These are phyloP conservation scores for Peromyscus attwateri DNA, from an alignment of 2,797 vertebrate genomes.

Conservation along the genomic window DNA sequence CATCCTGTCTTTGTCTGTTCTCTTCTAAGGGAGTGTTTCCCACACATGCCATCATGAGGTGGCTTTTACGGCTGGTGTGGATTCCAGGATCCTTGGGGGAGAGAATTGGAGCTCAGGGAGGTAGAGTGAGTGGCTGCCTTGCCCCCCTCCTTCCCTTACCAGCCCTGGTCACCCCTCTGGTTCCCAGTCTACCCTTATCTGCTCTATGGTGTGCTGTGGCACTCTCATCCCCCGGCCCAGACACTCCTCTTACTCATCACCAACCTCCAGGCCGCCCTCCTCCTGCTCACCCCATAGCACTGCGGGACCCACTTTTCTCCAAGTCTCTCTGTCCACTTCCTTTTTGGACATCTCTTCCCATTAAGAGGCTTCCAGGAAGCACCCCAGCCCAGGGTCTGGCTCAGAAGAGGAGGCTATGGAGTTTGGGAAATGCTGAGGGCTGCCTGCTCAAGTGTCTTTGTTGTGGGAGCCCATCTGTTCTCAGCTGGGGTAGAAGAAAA, in stretches of 20 bases:
- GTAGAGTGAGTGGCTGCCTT: fast-evolving
- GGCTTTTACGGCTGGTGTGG: background rate
- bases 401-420: background rate
- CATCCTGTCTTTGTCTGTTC: conserved; percentile 42
- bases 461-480: background rate
- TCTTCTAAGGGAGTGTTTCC: background rate
- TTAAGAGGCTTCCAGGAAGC: background rate
- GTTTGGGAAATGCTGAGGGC: fast-evolving
- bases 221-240: fast-evolving
- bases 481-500: background rate
- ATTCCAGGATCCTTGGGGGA: background rate
- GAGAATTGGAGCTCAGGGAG: background rate
- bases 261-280: background rate
- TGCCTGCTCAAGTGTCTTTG: background rate
- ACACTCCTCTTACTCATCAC: background rate
- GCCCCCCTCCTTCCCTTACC: background rate
- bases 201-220: background rate
- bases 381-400: background rate
- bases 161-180: fast-evolving
- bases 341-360: background rate
- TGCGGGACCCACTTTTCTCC: fast-evolving
- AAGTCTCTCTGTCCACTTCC: background rate
- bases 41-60: background rate
- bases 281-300: background rate
- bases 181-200: fast-evolving